Evolutionary conservation across 2,113 vertebrate species (phyloP).

Genomic region (Oryzias celebensis): DNA sequence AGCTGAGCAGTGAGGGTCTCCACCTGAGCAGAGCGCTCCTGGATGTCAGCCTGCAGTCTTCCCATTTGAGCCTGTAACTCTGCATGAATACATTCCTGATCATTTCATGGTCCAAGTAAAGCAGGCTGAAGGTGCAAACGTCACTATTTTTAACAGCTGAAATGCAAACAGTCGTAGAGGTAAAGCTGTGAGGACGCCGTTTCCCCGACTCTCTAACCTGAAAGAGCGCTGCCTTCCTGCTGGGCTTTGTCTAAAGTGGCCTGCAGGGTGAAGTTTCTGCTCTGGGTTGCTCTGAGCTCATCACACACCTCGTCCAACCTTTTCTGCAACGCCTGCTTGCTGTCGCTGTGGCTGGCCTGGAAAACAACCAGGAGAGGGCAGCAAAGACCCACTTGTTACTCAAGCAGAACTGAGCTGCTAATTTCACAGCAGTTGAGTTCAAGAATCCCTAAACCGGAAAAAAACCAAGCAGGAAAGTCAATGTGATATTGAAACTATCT

Average conservation of each 20-base stretch:
- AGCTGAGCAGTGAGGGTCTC: constrained; percentile 78
- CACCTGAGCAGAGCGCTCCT: constrained; percentile 76
- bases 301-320: constrained; percentile 86
- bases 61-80: constrained; percentile 81
- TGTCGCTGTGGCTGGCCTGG: constrained; percentile 82
- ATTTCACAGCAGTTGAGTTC: neutral
- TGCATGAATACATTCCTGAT: constrained; percentile 47
- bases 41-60: constrained; percentile 78
- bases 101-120: neutral
- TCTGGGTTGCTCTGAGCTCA: constrained; percentile 85
- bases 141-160: too few species aligned
- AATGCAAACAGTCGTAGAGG: too few species aligned
- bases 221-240: constrained; percentile 78
- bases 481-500: neutral
- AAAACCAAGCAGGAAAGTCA: neutral
- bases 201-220: constrained; percentile 72
- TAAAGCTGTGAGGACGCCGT: neutral
- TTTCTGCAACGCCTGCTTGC: constrained; percentile 83
- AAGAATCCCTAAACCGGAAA: neutral
- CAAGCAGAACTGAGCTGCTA: neutral
- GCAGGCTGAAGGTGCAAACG: too few species aligned
- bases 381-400: constrained; percentile 16
- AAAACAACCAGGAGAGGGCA: constrained; percentile 46
- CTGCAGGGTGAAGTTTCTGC: constrained; percentile 79
- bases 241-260: constrained; percentile 80